phyloP scores from a whole-genome alignment of 2,888 invertebrate genomes.

The Alcis repandata region DNA sequence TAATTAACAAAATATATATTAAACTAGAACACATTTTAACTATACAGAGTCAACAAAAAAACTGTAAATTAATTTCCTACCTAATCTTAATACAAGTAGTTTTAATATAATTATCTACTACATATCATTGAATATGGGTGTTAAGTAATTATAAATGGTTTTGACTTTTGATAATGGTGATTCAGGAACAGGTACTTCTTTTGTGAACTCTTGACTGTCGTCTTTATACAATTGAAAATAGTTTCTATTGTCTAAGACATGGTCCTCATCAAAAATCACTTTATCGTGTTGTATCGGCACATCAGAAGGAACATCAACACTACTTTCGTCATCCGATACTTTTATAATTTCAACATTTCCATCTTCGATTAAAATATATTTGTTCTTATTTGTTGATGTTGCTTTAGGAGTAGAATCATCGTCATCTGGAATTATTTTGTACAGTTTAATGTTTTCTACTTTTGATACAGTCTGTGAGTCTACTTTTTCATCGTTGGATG shows the following conservation, averaged over 20 bases:
- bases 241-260: slow-evolving; percentile 1
- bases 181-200: slow-evolving; percentile 9
- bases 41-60: background rate
- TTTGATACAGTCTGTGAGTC: background rate
- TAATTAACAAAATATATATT: background rate
- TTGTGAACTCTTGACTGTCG: slow-evolving; percentile 8
- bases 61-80: background rate
- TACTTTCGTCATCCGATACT: background rate
- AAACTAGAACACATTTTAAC: background rate
- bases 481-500: background rate
- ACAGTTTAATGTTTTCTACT: background rate
- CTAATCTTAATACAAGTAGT: background rate
- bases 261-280: background rate
- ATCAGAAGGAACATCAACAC: background rate
- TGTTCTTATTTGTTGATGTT: background rate
- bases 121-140: slow-evolving; percentile 3
- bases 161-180: background rate
- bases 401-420: background rate
- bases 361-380: slow-evolving; percentile 4
- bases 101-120: background rate
- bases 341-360: slow-evolving; percentile 4
- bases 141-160: slow-evolving; percentile 18
- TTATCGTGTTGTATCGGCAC: slow-evolving; percentile 3
- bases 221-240: slow-evolving; percentile 13
- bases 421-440: background rate